Percentiles rank a stretch among this genome's conserved stretches.
phyloP scores from a whole-genome alignment of 2,797 vertebrate species.

The Haliaeetus albicilla region DNA sequence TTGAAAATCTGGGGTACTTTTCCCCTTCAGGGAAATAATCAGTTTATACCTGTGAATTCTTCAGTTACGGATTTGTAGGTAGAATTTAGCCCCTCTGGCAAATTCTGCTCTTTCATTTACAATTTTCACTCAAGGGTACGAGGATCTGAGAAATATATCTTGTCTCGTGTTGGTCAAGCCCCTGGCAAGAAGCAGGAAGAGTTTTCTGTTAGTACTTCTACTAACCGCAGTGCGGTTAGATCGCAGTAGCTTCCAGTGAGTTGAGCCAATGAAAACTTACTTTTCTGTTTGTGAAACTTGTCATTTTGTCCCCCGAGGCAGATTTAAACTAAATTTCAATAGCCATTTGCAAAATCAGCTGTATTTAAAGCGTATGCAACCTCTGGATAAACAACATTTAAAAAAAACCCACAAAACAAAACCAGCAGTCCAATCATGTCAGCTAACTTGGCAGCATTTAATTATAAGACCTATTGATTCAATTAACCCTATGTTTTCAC shows the following conservation, averaged over 20 bases:
- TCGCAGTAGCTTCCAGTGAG: not conserved
- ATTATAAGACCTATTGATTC: conserved; percentile 30
- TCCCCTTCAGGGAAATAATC: not conserved
- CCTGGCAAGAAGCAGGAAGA: not conserved
- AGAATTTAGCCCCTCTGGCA: not conserved
- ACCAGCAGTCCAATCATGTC: not conserved
- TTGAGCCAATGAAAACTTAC: not conserved
- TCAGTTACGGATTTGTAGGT: not conserved
- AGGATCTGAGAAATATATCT: not conserved
- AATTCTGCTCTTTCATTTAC: not conserved
- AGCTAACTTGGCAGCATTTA: not conserved
- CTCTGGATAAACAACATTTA: not conserved
- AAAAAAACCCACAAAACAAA: not conserved
- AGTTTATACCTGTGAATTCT: not conserved
- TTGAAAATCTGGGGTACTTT: not conserved
- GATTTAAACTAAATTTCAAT: not conserved
- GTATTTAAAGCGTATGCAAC: not conserved
- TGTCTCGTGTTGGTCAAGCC: not conserved
- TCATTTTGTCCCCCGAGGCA: not conserved
- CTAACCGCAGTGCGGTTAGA: not conserved
- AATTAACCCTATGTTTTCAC: not conserved
- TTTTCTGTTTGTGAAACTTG: not conserved
- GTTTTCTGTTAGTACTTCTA: not conserved
- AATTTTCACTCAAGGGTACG: accelerated
- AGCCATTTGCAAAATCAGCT: not conserved